These are phyloP conservation scores for Numida meleagris DNA, from an alignment of 2,113 vertebrate genomes.

Conservation along the genomic window DNA sequence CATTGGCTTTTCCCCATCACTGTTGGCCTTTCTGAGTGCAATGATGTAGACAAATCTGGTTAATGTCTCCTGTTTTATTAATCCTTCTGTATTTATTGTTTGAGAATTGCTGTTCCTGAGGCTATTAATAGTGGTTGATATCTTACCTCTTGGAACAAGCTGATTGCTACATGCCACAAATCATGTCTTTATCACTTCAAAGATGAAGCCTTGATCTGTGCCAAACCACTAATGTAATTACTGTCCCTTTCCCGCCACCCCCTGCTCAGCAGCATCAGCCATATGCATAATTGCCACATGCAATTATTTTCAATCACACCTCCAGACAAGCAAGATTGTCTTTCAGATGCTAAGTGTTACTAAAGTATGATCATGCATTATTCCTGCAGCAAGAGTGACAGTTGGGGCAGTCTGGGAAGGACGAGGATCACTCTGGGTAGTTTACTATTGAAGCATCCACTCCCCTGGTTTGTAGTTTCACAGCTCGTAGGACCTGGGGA, in stretches of 20 bases:
- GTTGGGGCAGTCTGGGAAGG: not conserved
- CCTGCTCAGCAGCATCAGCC: not conserved
- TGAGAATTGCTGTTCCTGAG: not conserved
- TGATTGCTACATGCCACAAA: constrained; percentile 26
- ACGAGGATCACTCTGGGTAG: not conserved
- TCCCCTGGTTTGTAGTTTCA: not conserved
- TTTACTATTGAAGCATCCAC: not conserved
- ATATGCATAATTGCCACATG: constrained; percentile 22
- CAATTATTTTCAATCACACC: constrained; percentile 45
- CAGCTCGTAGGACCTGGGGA: not conserved
- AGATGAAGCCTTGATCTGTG: constrained; percentile 24
- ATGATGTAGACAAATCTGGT: not conserved
- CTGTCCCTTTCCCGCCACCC: not conserved
- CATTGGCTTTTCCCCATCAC: not conserved
- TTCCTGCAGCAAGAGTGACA: not conserved
- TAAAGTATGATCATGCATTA: not conserved
- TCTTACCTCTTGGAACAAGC: constrained; percentile 20
- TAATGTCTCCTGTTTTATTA: constrained; percentile 12
- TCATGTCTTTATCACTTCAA: constrained; percentile 34
- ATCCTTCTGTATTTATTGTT: constrained; percentile 2
- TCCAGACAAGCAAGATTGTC: constrained; percentile 10
- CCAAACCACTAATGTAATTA: constrained; percentile 56
- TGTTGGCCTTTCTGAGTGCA: not conserved
- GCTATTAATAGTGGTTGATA: constrained; percentile 17
- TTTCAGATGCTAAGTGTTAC: constrained; percentile 14